Conservation (phyloP, 2,113 vertebrate genomes). For the Glaucidium brasilianum region DNA sequence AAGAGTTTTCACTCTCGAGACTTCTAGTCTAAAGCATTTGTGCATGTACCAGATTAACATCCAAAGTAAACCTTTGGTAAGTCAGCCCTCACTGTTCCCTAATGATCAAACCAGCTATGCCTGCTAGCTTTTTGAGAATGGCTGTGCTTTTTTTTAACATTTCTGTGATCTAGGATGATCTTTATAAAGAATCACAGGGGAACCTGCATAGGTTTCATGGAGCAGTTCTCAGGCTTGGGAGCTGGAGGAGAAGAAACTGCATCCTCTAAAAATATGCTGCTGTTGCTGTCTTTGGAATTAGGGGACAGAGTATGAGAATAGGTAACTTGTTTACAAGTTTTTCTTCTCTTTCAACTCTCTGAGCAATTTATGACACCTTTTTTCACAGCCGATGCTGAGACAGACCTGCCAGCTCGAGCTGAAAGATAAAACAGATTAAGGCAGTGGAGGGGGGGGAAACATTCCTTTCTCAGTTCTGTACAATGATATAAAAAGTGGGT, state of each 20-base stretch:
- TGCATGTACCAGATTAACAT: neutral
- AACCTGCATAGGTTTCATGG: neutral
- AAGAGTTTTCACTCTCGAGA: neutral
- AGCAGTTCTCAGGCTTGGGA: neutral
- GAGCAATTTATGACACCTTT: conserved; percentile 44
- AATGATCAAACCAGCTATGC: neutral
- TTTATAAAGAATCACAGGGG: neutral
- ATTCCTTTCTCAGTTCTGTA: conserved; percentile 35
- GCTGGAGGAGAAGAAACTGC: neutral
- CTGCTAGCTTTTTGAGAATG: neutral
- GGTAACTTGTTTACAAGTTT: conserved; percentile 54
- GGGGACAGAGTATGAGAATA: neutral
- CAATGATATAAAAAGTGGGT: conserved; percentile 58
- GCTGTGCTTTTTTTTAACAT: neutral
- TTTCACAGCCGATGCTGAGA: neutral
- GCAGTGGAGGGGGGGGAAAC: neutral
- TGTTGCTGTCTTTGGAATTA: neutral
- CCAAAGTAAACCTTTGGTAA: neutral
- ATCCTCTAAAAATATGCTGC: neutral
- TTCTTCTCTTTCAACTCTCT: conserved; percentile 44
- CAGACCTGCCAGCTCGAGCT: neutral
- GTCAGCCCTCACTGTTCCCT: neutral
- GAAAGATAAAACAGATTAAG: conserved; percentile 56
- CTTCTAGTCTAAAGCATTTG: neutral
- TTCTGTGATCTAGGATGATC: neutral